These are phyloP conservation scores for Pristionchus maxplancki DNA, from an alignment of 2,888 invertebrate species.

Conservation along the genomic window DNA sequence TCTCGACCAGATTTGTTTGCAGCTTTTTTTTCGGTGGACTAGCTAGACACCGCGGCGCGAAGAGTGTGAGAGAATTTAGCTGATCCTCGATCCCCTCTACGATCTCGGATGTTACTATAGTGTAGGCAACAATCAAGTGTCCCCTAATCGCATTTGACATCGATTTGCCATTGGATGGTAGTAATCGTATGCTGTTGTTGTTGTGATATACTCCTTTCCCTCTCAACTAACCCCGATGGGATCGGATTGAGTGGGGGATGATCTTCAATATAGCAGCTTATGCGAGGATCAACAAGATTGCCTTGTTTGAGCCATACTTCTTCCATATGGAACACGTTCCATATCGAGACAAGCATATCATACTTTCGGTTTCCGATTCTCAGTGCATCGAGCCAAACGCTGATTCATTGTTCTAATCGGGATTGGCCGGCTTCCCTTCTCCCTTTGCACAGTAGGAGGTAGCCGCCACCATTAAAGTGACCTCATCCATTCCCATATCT, in stretches of 20 bases:
- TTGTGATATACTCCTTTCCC: background rate
- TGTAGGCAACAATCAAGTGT: background rate
- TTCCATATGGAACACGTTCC: background rate
- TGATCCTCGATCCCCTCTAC: background rate
- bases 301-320: background rate
- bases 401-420: background rate
- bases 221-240: background rate
- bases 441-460: slow-evolving; percentile 19
- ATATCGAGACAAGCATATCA: background rate
- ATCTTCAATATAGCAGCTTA: slow-evolving; percentile 12
- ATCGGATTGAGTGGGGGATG: slow-evolving; percentile 24
- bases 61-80: background rate
- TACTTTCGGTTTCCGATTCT: background rate
- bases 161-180: slow-evolving; percentile 23
- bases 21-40: background rate
- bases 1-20: slow-evolving; percentile 4
- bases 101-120: background rate
- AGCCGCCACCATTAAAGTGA: slow-evolving; percentile 17
- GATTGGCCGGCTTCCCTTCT: background rate
- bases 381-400: background rate
- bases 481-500: background rate
- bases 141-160: background rate
- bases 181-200: background rate
- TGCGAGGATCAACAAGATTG: slow-evolving; percentile 29
- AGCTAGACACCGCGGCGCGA: background rate